These are phyloP conservation scores for Lomographa bimaculata DNA, from an alignment of 2,888 invertebrate genomes.

Conservation along the genomic window DNA sequence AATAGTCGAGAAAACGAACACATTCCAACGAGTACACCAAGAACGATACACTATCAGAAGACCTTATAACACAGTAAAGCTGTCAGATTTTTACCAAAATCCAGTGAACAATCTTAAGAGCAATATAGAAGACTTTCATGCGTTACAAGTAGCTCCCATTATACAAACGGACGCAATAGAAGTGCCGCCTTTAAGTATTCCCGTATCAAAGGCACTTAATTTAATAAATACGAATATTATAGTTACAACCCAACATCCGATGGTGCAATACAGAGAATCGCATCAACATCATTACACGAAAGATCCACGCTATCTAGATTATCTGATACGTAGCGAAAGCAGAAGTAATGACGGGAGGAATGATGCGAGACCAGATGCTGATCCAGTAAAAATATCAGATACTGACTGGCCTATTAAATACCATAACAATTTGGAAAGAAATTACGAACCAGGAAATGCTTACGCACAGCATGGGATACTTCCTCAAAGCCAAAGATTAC, in stretches of 20 bases:
- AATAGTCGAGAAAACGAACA: slow-evolving; percentile 1
- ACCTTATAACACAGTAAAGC: background rate
- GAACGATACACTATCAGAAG: background rate
- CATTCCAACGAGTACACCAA: background rate
- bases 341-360: background rate
- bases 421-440: slow-evolving; percentile 4
- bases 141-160: slow-evolving; percentile 24
- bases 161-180: slow-evolving; percentile 66
- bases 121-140: slow-evolving; percentile 1
- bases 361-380: background rate
- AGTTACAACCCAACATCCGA: slow-evolving; percentile 42
- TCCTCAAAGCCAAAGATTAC: background rate
- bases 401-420: background rate
- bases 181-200: slow-evolving; percentile 59
- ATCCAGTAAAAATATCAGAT: background rate
- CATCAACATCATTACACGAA: slow-evolving; percentile 1
- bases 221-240: slow-evolving; percentile 60
- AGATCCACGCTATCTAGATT: background rate
- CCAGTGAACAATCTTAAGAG: background rate
- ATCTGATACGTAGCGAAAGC: background rate
- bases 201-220: slow-evolving; percentile 45
- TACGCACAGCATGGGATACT: background rate
- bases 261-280: slow-evolving; percentile 4
- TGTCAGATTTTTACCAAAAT: slow-evolving; percentile 1
- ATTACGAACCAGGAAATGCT: background rate